Evolutionary conservation across 2,888 invertebrate genomes (phyloP).

Genomic region (Nemotelus nigrinus): DNA sequence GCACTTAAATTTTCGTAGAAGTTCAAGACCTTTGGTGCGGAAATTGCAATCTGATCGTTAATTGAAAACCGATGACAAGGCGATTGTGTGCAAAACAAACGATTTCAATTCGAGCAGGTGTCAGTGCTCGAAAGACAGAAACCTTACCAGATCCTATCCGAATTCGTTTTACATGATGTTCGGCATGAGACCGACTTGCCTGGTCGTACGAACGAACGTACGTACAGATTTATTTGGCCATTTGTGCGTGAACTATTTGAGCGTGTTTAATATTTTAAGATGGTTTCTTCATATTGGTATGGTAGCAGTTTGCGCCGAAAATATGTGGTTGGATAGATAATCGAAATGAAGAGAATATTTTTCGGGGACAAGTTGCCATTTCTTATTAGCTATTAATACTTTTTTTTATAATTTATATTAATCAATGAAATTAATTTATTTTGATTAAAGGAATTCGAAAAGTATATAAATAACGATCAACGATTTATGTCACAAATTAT

Average conservation of each 20-base stretch:
- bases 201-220: no score
- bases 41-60: neutral
- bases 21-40: no score
- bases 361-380: neutral
- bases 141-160: constrained; percentile 1
- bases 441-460: no score
- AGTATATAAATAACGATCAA: no score
- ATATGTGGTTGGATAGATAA: neutral
- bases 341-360: neutral
- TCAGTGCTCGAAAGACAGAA: constrained; percentile 33
- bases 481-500: no score
- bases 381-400: no score
- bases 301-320: neutral
- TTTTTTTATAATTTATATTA: no score
- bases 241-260: constrained; percentile 21
- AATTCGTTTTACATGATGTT: no score
- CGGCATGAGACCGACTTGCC: no score
- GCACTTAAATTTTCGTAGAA: no score
- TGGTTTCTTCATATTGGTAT: neutral
- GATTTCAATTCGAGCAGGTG: constrained; percentile 47
- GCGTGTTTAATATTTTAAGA: neutral
- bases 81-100: constrained; percentile 28
- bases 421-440: no score
- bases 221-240: neutral
- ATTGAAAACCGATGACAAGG: neutral